Evolutionary conservation across 37 sponge, comb jelly and placozoan species (phyloP), one percentile per base, ranked within the genome.

Genomic region (Bolinopsis microptera): DNA sequence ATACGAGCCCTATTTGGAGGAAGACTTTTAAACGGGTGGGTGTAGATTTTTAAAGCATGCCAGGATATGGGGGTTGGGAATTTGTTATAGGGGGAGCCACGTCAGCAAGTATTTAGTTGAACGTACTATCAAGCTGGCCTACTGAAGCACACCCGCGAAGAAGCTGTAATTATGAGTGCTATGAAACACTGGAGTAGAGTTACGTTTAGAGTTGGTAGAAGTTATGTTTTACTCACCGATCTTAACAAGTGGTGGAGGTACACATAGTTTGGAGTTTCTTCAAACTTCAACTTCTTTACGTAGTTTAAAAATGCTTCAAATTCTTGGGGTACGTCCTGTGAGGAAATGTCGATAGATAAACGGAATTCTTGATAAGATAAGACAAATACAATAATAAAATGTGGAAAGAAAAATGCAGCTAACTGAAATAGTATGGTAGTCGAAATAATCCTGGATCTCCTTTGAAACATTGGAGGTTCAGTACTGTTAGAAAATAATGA

Each of bases 221-320:
- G n/a, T n/a, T n/a, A n/a, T n/a, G n/a, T n/a, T 48, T 48, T 18
- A 48, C 90, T 41, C 2, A 86, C 90, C 61, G 41, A 41, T 86
- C 90, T 86, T 8, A 86, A 38, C 0, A 86, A 27, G 39, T 86
- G 90, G 48, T 86, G 90, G 3, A 86, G 90, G 90, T 86, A 86
- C 30, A 86, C 61, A 48, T 86, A 86, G 36, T 86, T 86, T 0
- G 90, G 90, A 9, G 90, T 86, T 40, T 86, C 90, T 25, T 86
- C 90, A n/a, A 86, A 86, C 90, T 86, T 86, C 35, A 86, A 40
- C 90, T 86, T 86, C 35, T 86, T 86, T 0, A 86, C 90, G 61
- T 86, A 86, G 26, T 40, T 86, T 26, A 86, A n/a, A 27, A 41
- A 86, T 0, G 90, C 35, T 86, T 86, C 90, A 38, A 41, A 86